Conservation (phyloP, 2,797 vertebrate genomes). For the Momotus momota region DNA sequence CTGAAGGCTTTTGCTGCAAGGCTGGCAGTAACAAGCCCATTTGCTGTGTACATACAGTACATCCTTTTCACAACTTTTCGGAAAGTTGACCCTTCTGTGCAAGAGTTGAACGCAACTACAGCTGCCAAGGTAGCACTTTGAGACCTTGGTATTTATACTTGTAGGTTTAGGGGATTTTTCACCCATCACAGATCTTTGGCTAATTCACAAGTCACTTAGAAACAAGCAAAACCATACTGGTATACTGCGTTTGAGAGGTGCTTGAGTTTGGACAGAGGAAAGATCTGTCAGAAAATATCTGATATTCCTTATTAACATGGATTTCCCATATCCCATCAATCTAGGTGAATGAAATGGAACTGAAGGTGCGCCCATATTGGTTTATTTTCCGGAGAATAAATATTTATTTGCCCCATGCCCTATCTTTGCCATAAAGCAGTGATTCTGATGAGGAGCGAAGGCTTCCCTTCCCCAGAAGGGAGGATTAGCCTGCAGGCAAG, state of each 20-base stretch:
- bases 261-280: not conserved
- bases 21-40: not conserved
- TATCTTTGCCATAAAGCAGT: not conserved
- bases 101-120: not conserved
- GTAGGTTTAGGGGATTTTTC: not conserved
- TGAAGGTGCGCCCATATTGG: not conserved
- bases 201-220: not conserved
- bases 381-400: not conserved
- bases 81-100: not conserved
- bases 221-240: not conserved
- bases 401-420: not conserved
- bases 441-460: not conserved
- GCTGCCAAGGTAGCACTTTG: not conserved
- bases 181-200: not conserved
- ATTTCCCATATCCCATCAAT: not conserved
- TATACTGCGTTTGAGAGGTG: not conserved
- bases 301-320: not conserved
- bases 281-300: not conserved
- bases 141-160: not conserved
- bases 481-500: not conserved
- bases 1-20: accelerated
- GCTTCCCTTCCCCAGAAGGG: not conserved
- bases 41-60: not conserved
- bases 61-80: not conserved
- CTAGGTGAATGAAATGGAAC: not conserved